Evolutionary conservation across 1,140 invertebrate genomes (phyloP).

Genomic region (Euura saliciscinereae): DNA sequence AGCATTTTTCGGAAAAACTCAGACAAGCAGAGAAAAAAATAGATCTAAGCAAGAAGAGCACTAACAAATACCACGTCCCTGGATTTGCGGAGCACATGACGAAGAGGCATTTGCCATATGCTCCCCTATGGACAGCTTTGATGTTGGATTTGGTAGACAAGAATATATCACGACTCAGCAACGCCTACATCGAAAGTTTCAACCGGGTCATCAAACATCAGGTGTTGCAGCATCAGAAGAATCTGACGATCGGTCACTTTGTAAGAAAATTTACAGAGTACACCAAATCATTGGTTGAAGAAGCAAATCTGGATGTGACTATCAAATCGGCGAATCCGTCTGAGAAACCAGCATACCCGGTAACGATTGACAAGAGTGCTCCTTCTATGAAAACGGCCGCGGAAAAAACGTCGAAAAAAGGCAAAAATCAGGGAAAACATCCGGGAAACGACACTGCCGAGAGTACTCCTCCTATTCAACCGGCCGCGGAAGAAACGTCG

Average conservation of each 20-base stretch:
- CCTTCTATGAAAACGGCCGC: no score
- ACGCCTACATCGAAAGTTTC: constrained; percentile 22
- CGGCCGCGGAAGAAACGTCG: no score
- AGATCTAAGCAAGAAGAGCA: neutral
- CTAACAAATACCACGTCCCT: constrained; percentile 20
- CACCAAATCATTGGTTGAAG: neutral
- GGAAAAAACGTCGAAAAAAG: no score
- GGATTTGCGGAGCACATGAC: constrained; percentile 14
- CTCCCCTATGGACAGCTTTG: constrained; percentile 16
- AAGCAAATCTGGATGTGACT: neutral
- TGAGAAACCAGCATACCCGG: constrained; percentile 14
- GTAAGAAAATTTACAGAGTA: constrained; percentile 15
- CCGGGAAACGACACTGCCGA: neutral
- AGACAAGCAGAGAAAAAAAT: constrained; percentile 9
- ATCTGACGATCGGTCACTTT: constrained; percentile 14
- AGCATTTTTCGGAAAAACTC: constrained; percentile 8
- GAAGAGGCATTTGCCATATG: constrained; percentile 18
- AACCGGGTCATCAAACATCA: constrained; percentile 13
- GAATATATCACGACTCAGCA: constrained; percentile 23
- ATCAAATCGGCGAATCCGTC: constrained; percentile 11
- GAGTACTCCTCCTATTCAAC: neutral
- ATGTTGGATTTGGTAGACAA: constrained; percentile 14
- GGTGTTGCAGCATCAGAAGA: constrained; percentile 7
- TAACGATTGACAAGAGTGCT: constrained; percentile 11
- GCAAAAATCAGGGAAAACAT: no score